These are phyloP conservation scores for Dasyprocta punctata DNA, from an alignment of 2,113 vertebrate species.

Conservation along the genomic window DNA sequence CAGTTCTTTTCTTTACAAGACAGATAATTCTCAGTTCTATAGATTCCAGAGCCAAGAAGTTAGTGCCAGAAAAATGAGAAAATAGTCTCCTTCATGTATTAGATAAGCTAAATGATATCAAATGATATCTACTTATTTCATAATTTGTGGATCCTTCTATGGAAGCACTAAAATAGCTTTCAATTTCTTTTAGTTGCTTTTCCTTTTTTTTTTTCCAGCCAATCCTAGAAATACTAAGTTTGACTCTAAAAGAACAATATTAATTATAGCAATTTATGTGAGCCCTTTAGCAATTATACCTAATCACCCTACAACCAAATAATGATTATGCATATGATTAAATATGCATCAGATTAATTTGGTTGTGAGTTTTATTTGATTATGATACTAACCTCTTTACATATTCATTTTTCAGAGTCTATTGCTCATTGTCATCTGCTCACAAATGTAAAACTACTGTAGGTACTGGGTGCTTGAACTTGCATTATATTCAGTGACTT, in stretches of 20 bases:
- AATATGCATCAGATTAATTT: constrained; percentile 62
- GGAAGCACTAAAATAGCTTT: not conserved
- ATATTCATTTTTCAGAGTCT: constrained; percentile 21
- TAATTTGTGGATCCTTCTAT: not conserved
- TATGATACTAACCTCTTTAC: constrained; percentile 1
- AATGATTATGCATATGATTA: constrained; percentile 60
- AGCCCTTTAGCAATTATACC: constrained; percentile 64
- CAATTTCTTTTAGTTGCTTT: not conserved
- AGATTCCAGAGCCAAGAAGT: not conserved
- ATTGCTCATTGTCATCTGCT: not conserved
- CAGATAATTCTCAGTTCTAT: not conserved
- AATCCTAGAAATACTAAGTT: constrained; percentile 34
- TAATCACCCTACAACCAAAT: constrained; percentile 63
- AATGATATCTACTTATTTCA: not conserved
- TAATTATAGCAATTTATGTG: constrained; percentile 65
- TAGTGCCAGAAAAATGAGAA: not conserved
- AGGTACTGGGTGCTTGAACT: not conserved
- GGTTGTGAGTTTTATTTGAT: constrained; percentile 48
- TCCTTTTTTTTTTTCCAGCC: not conserved
- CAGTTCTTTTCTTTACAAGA: not conserved
- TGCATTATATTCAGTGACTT: not conserved
- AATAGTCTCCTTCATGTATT: not conserved
- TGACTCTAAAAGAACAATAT: constrained; percentile 49
- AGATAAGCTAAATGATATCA: not conserved
- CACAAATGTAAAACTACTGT: not conserved